Conservation (phyloP, 2,888 invertebrate species). For the Seira sanloemensis region DNA sequence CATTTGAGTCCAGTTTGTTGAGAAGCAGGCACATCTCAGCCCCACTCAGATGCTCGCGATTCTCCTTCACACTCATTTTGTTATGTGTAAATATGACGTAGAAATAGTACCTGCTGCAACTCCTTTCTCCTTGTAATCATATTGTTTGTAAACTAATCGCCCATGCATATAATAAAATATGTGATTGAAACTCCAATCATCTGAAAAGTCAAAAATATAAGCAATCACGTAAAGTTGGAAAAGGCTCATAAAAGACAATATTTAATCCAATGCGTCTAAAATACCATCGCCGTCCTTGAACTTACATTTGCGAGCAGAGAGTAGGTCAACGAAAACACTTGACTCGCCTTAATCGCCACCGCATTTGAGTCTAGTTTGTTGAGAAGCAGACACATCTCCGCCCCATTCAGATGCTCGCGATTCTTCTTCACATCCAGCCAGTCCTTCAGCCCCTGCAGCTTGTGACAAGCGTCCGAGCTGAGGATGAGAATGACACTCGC, state of each 20-base stretch:
- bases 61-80: background rate
- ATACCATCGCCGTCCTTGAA: background rate
- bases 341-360: background rate
- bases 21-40: background rate
- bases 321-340: slow-evolving; percentile 20
- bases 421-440: slow-evolving; percentile 17
- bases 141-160: no score
- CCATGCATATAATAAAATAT: slow-evolving; percentile 34
- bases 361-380: slow-evolving; percentile 15
- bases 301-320: slow-evolving; percentile 26
- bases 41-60: background rate
- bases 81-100: no score
- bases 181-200: slow-evolving; percentile 12
- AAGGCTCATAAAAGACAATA: background rate
- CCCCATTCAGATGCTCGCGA: background rate
- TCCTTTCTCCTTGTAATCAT: no score
- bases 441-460: slow-evolving; percentile 11
- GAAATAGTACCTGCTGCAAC: no score
- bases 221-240: background rate
- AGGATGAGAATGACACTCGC: background rate
- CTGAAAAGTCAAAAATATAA: background rate
- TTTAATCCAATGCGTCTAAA: background rate
- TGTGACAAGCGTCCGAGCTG: slow-evolving; percentile 21
- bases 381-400: background rate
- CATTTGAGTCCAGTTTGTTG: slow-evolving; percentile 13